Evolutionary conservation across 2,797 vertebrate genomes (phyloP).

Genomic region (Amazona ochrocephala): DNA sequence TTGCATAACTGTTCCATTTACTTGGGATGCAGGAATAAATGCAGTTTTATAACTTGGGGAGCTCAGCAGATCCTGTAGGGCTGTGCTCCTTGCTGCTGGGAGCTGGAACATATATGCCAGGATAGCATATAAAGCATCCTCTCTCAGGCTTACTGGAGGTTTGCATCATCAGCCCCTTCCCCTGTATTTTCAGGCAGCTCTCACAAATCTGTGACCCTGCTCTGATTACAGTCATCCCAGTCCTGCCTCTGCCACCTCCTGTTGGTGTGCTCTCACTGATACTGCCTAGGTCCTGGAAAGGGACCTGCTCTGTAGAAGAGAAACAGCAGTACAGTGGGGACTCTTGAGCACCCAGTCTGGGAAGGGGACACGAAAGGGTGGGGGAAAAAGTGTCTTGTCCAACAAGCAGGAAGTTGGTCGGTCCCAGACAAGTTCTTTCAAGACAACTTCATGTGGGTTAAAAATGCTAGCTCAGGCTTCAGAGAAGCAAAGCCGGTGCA

Average conservation of each 20-base stretch:
- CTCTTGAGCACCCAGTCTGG: neutral
- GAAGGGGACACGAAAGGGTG: neutral
- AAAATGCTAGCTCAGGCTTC: neutral
- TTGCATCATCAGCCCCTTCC: neutral
- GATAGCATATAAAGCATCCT: neutral
- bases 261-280: rapidly evolving
- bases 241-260: neutral
- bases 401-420: neutral
- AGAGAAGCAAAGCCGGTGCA: neutral
- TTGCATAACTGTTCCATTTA: neutral
- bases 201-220: neutral
- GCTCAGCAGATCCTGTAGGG: neutral
- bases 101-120: neutral
- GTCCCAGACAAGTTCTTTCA: neutral
- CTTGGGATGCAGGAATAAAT: neutral
- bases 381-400: neutral
- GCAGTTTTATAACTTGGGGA: neutral
- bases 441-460: neutral
- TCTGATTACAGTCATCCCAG: neutral
- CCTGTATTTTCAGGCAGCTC: neutral
- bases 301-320: neutral
- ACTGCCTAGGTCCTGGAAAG: neutral
- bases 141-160: neutral
- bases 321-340: neutral
- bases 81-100: neutral